Evolutionary conservation across 2,888 invertebrate species (phyloP).

Genomic region (Gastrophysa polygoni): DNA sequence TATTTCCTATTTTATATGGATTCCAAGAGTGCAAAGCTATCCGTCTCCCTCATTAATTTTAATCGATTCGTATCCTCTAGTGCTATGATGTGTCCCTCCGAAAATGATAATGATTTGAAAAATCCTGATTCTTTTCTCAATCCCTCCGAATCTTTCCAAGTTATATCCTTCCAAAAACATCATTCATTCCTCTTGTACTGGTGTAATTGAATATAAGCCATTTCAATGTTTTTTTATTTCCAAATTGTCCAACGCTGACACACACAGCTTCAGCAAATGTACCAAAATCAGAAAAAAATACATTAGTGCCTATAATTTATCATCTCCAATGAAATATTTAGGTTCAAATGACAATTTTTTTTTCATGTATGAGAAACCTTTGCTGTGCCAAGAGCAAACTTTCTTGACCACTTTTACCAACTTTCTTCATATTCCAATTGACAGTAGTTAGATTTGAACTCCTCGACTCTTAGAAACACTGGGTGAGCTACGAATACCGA

Average conservation of each 20-base stretch:
- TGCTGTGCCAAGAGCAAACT: slow-evolving; percentile 7
- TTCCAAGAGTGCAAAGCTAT: background rate
- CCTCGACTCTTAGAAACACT: background rate
- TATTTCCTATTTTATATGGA: background rate
- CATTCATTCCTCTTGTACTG: slow-evolving; percentile 35
- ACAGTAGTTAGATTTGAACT: too few relatives aligned
- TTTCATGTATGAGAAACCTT: background rate
- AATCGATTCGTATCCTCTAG: slow-evolving; percentile 22
- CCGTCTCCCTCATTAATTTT: background rate
- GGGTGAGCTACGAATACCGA: background rate
- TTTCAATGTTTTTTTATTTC: slow-evolving; percentile 40
- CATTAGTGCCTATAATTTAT: slow-evolving; percentile 39
- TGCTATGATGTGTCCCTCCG: slow-evolving; percentile 23
- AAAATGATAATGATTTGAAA: slow-evolving; percentile 17
- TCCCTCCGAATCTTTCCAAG: slow-evolving; percentile 24
- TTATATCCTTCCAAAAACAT: slow-evolving; percentile 33
- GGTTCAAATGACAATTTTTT: slow-evolving; percentile 1
- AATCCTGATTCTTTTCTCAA: slow-evolving; percentile 18
- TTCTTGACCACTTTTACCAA: background rate
- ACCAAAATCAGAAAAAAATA: slow-evolving; percentile 42
- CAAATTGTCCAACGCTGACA: slow-evolving; percentile 47
- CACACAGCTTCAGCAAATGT: slow-evolving; percentile 45
- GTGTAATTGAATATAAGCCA: slow-evolving; percentile 34
- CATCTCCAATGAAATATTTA: slow-evolving; percentile 14
- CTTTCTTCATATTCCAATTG: too few relatives aligned